Percentiles rank a stretch among this genome's conserved stretches.
These are phyloP conservation scores for Didymodactylos carnosus DNA, from an alignment of 2,888 invertebrate genomes.

Conservation along the genomic window DNA sequence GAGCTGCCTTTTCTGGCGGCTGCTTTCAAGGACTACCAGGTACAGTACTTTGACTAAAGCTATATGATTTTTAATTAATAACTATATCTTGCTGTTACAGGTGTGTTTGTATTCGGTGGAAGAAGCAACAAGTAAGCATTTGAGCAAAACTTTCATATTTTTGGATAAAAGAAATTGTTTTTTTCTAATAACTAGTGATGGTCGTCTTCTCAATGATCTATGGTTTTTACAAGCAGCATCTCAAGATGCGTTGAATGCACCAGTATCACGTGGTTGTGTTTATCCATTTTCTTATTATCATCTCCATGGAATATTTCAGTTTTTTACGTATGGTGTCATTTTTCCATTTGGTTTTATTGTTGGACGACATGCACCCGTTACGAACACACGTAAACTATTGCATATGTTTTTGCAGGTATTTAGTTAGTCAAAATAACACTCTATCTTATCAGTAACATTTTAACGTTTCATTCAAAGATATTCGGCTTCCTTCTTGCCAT, in stretches of 20 bases:
- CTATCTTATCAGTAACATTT: neutral
- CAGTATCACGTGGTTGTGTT: neutral
- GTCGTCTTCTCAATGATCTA: neutral
- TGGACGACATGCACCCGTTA: neutral
- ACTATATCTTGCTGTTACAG: no score
- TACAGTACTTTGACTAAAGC: no score
- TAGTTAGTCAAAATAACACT: neutral
- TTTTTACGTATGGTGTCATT: neutral
- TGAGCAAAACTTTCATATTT: neutral
- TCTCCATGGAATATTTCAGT: slow-evolving; percentile 1
- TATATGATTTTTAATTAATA: no score
- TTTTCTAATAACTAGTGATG: no score
- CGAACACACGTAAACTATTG: neutral
- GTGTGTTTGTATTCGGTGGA: neutral
- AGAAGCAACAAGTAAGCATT: neutral
- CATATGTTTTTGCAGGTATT: neutral
- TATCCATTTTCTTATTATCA: neutral
- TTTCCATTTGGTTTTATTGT: neutral
- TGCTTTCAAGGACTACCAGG: neutral
- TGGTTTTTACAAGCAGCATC: neutral
- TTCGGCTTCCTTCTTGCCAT: neutral
- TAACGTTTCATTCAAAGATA: neutral
- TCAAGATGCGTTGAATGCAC: neutral
- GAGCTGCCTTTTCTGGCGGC: neutral
- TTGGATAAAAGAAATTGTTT: neutral